Evolutionary conservation across 2,113 vertebrate species (phyloP).

Genomic region (Furnarius figulus): DNA sequence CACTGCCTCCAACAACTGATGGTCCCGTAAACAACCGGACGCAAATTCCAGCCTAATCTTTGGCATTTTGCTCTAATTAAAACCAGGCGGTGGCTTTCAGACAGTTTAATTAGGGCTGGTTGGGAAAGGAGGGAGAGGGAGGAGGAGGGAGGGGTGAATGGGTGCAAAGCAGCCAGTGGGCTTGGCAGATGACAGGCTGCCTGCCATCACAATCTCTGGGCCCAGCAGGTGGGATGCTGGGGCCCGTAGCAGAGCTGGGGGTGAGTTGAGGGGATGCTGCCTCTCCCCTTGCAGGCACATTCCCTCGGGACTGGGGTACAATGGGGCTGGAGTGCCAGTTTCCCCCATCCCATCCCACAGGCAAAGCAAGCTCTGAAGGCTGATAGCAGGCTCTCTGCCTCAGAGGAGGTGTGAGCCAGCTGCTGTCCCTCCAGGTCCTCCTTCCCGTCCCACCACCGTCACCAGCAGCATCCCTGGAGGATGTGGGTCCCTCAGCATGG

Average conservation of each 20-base stretch:
- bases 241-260: neutral
- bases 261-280: neutral
- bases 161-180: neutral
- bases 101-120: conserved; percentile 72
- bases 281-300: neutral
- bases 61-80: conserved; percentile 77
- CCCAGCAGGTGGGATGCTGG: neutral
- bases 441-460: conserved; percentile 61
- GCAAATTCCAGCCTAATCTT: conserved; percentile 72
- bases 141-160: neutral
- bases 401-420: neutral
- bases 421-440: neutral
- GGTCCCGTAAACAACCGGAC: conserved; percentile 45
- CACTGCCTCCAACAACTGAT: conserved; percentile 13
- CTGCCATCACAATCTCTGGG: neutral
- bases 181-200: rapidly evolving
- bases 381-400: neutral
- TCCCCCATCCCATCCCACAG: neutral
- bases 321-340: neutral
- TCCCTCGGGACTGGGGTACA: neutral
- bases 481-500: neutral
- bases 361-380: neutral
- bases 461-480: conserved; percentile 32
- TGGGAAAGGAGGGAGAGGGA: conserved; percentile 43
- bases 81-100: conserved; percentile 71